These are phyloP conservation scores for Sebastes taczanowskii DNA, from an alignment of 2,797 vertebrate genomes.

Conservation along the genomic window DNA sequence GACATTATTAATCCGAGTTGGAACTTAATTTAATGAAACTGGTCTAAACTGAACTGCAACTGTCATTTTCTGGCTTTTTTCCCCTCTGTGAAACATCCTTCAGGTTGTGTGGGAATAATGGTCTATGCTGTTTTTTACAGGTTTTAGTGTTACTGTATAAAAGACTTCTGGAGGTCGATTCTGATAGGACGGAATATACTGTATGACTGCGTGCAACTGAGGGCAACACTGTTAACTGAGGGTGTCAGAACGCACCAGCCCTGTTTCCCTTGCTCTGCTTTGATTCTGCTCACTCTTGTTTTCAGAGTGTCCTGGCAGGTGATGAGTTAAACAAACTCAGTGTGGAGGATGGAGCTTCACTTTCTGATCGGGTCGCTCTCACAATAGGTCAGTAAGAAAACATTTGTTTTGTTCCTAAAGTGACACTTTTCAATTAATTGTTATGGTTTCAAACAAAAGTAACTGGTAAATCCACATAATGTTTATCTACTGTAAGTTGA, in stretches of 20 bases:
- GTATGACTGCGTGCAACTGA: background rate
- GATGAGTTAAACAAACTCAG: conserved; percentile 84
- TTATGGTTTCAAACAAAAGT: background rate
- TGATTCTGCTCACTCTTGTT: conserved; percentile 17
- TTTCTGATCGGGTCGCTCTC: conserved; percentile 87
- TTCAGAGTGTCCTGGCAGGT: conserved; percentile 81
- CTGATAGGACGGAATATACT: background rate
- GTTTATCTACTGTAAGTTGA: background rate
- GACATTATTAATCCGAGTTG: background rate
- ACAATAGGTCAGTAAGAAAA: conserved; percentile 83
- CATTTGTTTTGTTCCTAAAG: accelerated
- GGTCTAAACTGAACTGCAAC: background rate
- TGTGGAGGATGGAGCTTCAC: conserved; percentile 70
- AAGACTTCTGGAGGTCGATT: background rate
- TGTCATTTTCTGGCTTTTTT: background rate
- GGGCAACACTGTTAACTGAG: background rate
- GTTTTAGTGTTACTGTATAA: background rate
- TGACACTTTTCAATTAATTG: background rate
- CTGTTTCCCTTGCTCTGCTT: background rate
- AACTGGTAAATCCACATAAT: background rate
- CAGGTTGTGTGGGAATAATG: background rate
- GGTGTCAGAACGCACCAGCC: background rate
- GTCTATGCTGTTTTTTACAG: background rate
- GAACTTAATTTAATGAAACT: background rate
- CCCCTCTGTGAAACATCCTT: background rate